A percentile compares a stretch with the other conserved stretches of the same genome.
These are phyloP conservation scores for Diadema setosum DNA, from an alignment of 35 echinoderm and acorn worm genomes.

Conservation along the genomic window DNA sequence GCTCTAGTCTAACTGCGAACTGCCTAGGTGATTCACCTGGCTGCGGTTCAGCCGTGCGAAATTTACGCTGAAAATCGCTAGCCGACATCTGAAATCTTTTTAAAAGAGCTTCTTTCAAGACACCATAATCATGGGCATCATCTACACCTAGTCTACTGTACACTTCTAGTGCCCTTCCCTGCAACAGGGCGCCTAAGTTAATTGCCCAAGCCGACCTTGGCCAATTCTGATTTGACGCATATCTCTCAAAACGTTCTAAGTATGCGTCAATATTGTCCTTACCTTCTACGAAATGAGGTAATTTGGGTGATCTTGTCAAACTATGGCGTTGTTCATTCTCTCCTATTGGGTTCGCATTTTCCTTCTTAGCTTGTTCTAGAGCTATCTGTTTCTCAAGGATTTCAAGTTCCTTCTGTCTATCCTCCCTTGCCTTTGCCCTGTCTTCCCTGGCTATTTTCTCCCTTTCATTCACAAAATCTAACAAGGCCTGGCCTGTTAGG, in stretches of 20 bases:
- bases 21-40: slow-evolving; percentile 24
- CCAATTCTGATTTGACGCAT: slow-evolving; percentile 43
- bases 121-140: slow-evolving; percentile 50
- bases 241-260: slow-evolving; percentile 62
- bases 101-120: slow-evolving; percentile 50
- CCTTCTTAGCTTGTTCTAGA: too few species aligned
- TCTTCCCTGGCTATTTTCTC: too few species aligned
- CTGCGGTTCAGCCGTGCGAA: slow-evolving; percentile 1
- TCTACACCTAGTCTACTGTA: slow-evolving; percentile 22
- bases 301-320: too few species aligned
- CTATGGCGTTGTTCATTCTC: too few species aligned
- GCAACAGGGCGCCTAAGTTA: slow-evolving; percentile 43
- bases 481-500: too few species aligned
- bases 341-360: too few species aligned
- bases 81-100: slow-evolving; percentile 45
- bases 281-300: slow-evolving; percentile 42
- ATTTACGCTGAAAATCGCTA: slow-evolving; percentile 25
- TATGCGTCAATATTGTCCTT: slow-evolving; percentile 80
- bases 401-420: too few species aligned
- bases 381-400: too few species aligned
- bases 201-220: slow-evolving; percentile 21
- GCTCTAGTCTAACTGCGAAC: background rate
- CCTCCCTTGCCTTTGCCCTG: too few species aligned
- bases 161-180: slow-evolving; percentile 43
- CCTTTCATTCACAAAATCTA: too few species aligned